Base-by-base conservation (phyloP, 1,140 invertebrate genomes). In the Bombus vancouverensis region DNA sequence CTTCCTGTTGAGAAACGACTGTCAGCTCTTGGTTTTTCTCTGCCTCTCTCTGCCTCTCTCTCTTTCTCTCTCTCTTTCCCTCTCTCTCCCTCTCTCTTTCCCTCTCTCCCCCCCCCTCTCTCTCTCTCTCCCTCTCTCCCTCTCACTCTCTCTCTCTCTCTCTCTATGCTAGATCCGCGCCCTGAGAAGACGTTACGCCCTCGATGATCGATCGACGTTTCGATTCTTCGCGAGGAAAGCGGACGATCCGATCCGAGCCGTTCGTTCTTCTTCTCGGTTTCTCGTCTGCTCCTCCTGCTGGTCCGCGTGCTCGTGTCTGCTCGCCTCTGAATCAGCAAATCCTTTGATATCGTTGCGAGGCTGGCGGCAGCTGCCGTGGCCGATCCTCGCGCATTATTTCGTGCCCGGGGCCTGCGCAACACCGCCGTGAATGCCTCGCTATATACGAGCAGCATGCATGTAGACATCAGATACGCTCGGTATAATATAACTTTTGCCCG, bases 321-420 rank as follows among this genome's bases (percentile, higher is more conserved):
- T 66, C 84, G 82, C 77, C 59, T 87, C 90, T 91, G 91, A 91
- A 91, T 91, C 91, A 91, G 91, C 91, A 91, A 90, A 91, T 91
- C 88, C 85, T 91, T 90, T 91, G 90, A 90, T 91, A 87, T 80
- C 79, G 86, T 79, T 82, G 80, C 72, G 73, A 87, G 81, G 70
- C 83, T 80, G 83, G 86, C 85, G 86, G 86, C 90, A 91, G 90
- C 90, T 91, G 90, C 89, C 85, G 87, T 79, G 82, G 68, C 83
- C 87, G 90, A 90, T 90, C 89, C 85, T 83, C 85, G 76, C 82
- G 76, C 89, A 86, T 90, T 90, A 90, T 90, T 90, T 90, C 89
- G 89, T 90, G 86, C 84, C 90, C 84, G 65, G 79, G 44, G 86
- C 59, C 44, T 84, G 62, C 77, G 65, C 85, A 57, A 85, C 81